These are phyloP conservation scores for Cydia amplana DNA, from an alignment of 1,140 invertebrate genomes.

Conservation along the genomic window DNA sequence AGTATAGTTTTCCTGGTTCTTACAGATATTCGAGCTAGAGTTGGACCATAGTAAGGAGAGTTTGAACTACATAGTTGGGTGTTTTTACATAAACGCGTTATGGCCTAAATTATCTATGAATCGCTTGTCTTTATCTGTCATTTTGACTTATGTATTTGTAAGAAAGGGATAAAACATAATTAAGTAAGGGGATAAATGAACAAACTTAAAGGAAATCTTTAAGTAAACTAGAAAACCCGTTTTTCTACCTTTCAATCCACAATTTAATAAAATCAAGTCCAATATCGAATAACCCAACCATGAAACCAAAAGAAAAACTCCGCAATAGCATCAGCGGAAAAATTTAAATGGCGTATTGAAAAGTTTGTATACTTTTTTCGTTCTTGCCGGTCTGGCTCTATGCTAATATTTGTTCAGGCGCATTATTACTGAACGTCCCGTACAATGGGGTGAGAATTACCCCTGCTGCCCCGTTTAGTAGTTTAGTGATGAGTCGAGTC, in stretches of 20 bases:
- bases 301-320: slow-evolving; percentile 2
- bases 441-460: slow-evolving; percentile 66
- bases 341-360: slow-evolving; percentile 29
- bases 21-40: no score
- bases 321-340: slow-evolving; percentile 6
- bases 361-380: slow-evolving; percentile 46
- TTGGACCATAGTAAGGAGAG: no score
- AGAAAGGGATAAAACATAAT: no score
- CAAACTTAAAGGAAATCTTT: no score
- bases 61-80: no score
- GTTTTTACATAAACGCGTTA: no score
- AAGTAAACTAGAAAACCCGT: no score
- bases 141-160: no score
- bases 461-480: slow-evolving; percentile 37
- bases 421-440: slow-evolving; percentile 70
- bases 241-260: not conserved
- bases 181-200: no score
- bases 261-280: not conserved
- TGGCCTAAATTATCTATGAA: no score
- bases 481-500: not conserved
- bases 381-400: slow-evolving; percentile 58
- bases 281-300: not conserved
- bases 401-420: slow-evolving; percentile 70
- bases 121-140: no score
- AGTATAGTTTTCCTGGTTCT: no score